A percentile compares a stretch with the other conserved stretches of the same genome.
Conservation (phyloP, 2,888 invertebrate genomes). For the Zootermopsis nevadensis region DNA sequence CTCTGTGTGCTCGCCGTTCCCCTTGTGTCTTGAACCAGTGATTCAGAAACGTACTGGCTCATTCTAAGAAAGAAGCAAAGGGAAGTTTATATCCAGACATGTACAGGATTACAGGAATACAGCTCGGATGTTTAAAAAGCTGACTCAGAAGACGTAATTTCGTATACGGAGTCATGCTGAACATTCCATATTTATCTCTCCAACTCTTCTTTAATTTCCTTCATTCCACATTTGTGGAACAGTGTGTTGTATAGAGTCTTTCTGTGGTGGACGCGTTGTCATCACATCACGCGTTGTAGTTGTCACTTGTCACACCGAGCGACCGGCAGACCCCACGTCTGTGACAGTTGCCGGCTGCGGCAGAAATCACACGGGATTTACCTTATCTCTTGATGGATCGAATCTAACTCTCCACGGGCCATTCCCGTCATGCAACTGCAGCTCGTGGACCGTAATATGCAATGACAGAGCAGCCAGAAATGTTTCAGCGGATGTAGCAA, state of each 20-base stretch:
- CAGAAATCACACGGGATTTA: neutral
- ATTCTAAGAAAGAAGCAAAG: too few species aligned
- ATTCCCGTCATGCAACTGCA: slow-evolving; percentile 17
- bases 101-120: too few species aligned
- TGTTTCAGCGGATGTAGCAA: neutral
- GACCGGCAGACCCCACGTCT: neutral
- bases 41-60: too few species aligned
- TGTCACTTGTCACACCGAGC: neutral
- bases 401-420: slow-evolving; percentile 33
- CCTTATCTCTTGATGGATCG: slow-evolving; percentile 38
- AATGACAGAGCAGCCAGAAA: neutral
- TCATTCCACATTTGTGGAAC: neutral
- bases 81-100: too few species aligned
- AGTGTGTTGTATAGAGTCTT: neutral
- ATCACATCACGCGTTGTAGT: slow-evolving; percentile 16
- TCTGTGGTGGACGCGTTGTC: neutral
- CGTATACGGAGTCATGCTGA: too few species aligned
- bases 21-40: too few species aligned
- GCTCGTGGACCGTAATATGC: neutral
- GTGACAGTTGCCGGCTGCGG: slow-evolving; percentile 34
- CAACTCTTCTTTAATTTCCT: too few species aligned
- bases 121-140: too few species aligned
- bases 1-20: too few species aligned
- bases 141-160: too few species aligned
- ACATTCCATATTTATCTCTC: too few species aligned